phyloP scores from a whole-genome alignment of 2,888 invertebrate species.

The Lycocerus yunnanus region DNA sequence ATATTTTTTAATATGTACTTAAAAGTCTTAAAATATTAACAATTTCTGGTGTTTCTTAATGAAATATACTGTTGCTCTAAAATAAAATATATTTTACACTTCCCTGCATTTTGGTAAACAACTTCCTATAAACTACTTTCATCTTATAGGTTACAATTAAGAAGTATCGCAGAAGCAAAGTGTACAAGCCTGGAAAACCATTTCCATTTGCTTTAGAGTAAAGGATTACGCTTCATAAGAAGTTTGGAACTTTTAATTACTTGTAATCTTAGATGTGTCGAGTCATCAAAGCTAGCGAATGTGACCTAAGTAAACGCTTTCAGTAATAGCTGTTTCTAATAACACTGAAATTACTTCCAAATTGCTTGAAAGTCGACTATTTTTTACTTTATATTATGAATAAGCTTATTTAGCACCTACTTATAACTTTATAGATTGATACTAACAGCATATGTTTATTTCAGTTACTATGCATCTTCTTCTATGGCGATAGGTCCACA shows the following conservation, averaged over 20 bases:
- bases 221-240: conserved; percentile 39
- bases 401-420: not conserved
- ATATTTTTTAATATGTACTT: not conserved
- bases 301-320: conserved; percentile 15
- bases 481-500: conserved; percentile 60
- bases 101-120: conserved; percentile 6
- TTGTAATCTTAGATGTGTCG: conserved; percentile 29
- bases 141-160: conserved; percentile 28
- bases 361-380: not conserved
- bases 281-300: conserved; percentile 17
- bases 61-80: not conserved
- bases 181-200: conserved; percentile 33
- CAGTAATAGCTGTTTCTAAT: conserved; percentile 2
- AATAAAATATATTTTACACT: conserved; percentile 7
- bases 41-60: too few relatives aligned
- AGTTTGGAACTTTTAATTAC: conserved; percentile 43
- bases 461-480: conserved; percentile 67
- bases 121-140: conserved; percentile 16
- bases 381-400: not conserved
- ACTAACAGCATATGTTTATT: conserved; percentile 43
- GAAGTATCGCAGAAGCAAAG: conserved; percentile 27
- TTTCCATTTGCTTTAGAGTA: conserved; percentile 39
- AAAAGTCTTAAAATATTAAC: not conserved
- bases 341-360: not conserved
- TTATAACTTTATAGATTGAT: not conserved